A percentile compares a stretch with the other conserved stretches of the same genome.
phyloP scores from a whole-genome alignment of 2,888 invertebrate genomes.

The Machimus atricapillus region DNA sequence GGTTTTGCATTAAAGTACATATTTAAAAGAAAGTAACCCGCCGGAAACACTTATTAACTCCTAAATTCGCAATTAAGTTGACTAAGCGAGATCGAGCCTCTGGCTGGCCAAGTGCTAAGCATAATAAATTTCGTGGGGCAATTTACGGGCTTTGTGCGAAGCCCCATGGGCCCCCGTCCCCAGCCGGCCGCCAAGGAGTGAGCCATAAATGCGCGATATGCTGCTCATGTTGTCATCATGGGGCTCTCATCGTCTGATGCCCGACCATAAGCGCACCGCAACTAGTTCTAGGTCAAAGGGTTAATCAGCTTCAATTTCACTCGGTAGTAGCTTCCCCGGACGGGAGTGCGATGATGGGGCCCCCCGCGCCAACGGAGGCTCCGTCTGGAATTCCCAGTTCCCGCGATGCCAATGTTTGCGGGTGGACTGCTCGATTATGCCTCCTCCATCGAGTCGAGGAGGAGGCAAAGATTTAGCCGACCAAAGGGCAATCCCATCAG shows the following conservation, averaged over 20 bases:
- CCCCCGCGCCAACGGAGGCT: neutral
- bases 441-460: slow-evolving; percentile 45
- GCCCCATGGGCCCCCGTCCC: neutral
- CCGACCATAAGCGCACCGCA: slow-evolving; percentile 33
- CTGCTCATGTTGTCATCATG: neutral
- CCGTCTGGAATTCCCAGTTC: neutral
- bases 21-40: neutral
- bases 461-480: slow-evolving; percentile 51
- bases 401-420: neutral
- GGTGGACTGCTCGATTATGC: slow-evolving; percentile 43
- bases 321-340: slow-evolving; percentile 13
- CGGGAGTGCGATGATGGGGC: neutral
- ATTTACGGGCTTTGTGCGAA: neutral
- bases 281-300: slow-evolving; percentile 51
- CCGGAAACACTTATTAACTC: neutral
- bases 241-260: neutral
- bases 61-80: neutral
- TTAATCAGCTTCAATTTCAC: slow-evolving; percentile 51
- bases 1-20: neutral
- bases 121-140: neutral
- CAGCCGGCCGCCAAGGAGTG: neutral
- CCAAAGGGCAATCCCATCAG: slow-evolving; percentile 62
- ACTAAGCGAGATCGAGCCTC: neutral
- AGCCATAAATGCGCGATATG: neutral
- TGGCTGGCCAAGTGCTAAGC: neutral